Evolutionary conservation across 2,113 vertebrate genomes (phyloP).

Genomic region (Daphoenositta chrysoptera): DNA sequence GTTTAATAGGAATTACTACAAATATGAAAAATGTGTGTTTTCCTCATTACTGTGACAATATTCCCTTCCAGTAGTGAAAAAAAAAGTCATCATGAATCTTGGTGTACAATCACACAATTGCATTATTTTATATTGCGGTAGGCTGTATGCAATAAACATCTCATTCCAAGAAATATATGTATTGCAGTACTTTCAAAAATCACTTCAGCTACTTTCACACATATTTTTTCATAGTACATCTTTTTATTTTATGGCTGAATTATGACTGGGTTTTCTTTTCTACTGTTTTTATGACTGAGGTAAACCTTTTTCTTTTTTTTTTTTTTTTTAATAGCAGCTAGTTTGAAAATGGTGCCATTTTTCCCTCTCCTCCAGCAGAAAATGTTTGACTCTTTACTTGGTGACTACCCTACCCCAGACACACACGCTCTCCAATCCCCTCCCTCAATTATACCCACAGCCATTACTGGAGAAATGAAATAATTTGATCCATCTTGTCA

Average conservation of each 20-base stretch:
- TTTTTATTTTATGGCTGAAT: slow-evolving; percentile 22
- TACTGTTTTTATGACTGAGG: neutral
- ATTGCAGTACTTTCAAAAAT: slow-evolving; percentile 4
- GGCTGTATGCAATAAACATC: slow-evolving; percentile 15
- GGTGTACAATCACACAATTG: neutral
- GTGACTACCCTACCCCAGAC: neutral
- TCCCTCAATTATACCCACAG: neutral
- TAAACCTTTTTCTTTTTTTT: neutral
- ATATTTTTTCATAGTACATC: neutral
- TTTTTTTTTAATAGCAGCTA: neutral
- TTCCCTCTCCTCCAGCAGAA: neutral
- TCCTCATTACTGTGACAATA: slow-evolving; percentile 18
- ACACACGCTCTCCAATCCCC: neutral
- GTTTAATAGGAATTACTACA: slow-evolving; percentile 27
- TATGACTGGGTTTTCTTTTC: neutral
- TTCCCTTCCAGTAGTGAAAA: neutral
- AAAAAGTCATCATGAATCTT: neutral
- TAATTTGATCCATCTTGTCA: neutral
- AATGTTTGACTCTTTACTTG: neutral
- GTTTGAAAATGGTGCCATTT: neutral
- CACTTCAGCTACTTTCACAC: neutral
- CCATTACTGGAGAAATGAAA: neutral
- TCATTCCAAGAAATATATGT: slow-evolving; percentile 18
- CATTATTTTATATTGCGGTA: neutral
- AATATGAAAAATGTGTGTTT: slow-evolving; percentile 41